Base-by-base conservation (phyloP, 2,888 invertebrate species). In the Dicranocentrus wangi region DNA sequence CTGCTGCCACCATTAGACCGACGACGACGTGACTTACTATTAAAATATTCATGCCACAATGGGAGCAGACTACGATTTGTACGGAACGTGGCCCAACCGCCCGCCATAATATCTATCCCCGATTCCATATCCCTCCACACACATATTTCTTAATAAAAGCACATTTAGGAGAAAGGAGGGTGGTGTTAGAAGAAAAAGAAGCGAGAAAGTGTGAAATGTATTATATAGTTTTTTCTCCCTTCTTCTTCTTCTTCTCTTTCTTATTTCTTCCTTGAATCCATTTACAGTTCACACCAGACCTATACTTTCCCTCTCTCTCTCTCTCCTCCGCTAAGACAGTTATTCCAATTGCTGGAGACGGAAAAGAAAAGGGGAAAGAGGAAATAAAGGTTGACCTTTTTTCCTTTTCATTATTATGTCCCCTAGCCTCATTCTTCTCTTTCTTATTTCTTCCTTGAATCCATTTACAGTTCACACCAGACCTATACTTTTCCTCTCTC, bases 41-140 rank as follows among this genome's bases (percentile, higher is more conserved):
- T 72, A 61, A 72, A 72, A 72, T 72, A 72, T 72, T 72, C 72
- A 72, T 72, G 61, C 61, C 72, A 61, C 60, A 72, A 72, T 72
- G 60, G 72, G 32, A 61, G 72, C 61, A 32, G n/a, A 32, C 32
- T 32, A 32, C 32, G 10, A 32, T 32, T n/a, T 32, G 32, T 32
- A 32, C n/a, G 32, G 10, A 32, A 32, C 3, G 32, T 32, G n/a
- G n/a, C n/a, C n/a, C n/a, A n/a, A n/a, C n/a, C n/a, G n/a, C n/a
- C n/a, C n/a, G n/a, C n/a, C n/a, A n/a, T n/a, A n/a, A n/a, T n/a
- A n/a, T n/a, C n/a, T n/a, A n/a, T n/a, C n/a, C n/a, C n/a, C n/a
- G n/a, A n/a, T n/a, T n/a, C n/a, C n/a, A n/a, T n/a, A n/a, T n/a
- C 32, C 32, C 32, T 32, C 32, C 32, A 32, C 32, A n/a, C 32